Evolutionary conservation across 2,113 vertebrate genomes (phyloP).

Genomic region (Gavia stellata): DNA sequence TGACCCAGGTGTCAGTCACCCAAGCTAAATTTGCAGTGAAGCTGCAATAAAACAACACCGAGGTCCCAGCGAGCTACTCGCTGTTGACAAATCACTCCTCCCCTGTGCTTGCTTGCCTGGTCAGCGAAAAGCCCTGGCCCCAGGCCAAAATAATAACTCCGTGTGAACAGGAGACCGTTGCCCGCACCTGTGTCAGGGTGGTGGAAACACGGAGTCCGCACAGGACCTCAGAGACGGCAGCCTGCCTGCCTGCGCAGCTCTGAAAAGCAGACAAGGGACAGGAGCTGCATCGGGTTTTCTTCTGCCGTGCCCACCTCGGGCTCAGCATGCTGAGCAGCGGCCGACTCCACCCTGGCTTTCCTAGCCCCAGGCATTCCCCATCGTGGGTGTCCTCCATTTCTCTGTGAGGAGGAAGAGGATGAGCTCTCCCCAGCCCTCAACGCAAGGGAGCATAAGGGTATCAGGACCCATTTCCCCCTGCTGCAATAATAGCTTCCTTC

Average conservation of each 20-base stretch:
- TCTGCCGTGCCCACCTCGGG: accelerated
- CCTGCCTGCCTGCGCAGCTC: neutral
- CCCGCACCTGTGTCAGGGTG: accelerated
- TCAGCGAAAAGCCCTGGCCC: conserved; percentile 3
- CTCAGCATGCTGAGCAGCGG: neutral
- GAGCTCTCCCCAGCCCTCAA: neutral
- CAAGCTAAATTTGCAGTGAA: neutral
- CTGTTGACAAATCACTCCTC: neutral
- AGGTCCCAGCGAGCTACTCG: neutral
- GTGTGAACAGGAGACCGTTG: neutral
- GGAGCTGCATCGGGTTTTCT: accelerated
- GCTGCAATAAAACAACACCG: neutral
- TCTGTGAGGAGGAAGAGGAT: neutral
- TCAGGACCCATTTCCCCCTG: neutral
- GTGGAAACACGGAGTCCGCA: accelerated
- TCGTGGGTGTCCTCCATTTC: neutral
- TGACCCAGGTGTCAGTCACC: neutral
- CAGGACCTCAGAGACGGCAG: neutral
- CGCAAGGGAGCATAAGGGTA: neutral
- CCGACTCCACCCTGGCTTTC: neutral
- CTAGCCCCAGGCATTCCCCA: neutral
- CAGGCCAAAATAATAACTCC: neutral
- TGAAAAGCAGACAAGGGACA: neutral
- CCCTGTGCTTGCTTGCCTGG: neutral
- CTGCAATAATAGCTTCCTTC: neutral